Conservation (phyloP, 2,797 vertebrate species). For the Avahi laniger region DNA sequence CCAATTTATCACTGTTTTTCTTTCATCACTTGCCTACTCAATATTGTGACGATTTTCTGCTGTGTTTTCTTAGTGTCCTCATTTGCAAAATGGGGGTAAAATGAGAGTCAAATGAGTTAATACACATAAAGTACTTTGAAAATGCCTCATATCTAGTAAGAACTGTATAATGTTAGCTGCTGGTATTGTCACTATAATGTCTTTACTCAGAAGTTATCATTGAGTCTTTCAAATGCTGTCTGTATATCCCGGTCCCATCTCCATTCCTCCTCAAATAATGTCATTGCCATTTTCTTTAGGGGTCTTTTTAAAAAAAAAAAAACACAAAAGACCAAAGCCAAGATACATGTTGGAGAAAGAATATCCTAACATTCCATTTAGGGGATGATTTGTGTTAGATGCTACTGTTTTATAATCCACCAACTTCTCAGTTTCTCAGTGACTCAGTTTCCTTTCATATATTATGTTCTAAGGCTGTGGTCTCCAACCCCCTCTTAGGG, state of each 20-base stretch:
- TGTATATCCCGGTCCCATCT: not conserved
- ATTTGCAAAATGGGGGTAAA: not conserved
- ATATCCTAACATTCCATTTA: not conserved
- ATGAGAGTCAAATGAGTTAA: not conserved
- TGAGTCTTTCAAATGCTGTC: not conserved
- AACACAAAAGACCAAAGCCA: not conserved
- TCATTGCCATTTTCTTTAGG: not conserved
- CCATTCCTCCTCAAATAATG: not conserved
- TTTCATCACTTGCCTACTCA: not conserved
- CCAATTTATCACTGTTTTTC: not conserved
- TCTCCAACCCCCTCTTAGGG: too few relatives aligned
- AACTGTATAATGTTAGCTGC: not conserved
- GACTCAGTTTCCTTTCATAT: not conserved
- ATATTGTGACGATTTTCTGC: not conserved
- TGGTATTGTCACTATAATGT: not conserved
- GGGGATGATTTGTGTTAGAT: not conserved
- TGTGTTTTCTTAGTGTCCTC: not conserved
- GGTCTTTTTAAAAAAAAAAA: not conserved
- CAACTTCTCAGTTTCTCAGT: not conserved
- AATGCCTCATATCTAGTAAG: not conserved
- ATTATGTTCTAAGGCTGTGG: not conserved
- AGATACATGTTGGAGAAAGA: not conserved
- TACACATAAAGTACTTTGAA: not conserved
- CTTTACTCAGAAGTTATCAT: not conserved
- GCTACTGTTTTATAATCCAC: not conserved